Conservation (phyloP, 2,797 vertebrate genomes). For the Gymnothorax reevesii region DNA sequence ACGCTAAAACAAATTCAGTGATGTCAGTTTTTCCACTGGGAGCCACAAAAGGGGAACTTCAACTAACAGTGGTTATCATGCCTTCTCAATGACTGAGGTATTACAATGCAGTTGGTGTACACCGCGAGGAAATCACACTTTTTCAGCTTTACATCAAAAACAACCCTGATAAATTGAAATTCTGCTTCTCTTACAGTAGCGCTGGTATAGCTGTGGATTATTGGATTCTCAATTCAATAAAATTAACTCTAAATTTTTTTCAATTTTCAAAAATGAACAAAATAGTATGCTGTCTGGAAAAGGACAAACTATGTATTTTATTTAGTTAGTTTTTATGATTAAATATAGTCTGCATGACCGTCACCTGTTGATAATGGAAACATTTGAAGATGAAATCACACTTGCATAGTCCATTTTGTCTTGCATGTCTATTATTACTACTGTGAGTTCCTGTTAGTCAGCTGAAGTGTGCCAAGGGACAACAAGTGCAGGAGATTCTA, state of each 20-base stretch:
- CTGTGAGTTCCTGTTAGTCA: background rate
- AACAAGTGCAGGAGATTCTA: background rate
- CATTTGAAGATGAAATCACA: background rate
- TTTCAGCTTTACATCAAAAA: background rate
- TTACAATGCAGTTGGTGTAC: background rate
- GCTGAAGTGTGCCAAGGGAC: background rate
- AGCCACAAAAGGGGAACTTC: background rate
- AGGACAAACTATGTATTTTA: background rate
- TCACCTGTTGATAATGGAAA: background rate
- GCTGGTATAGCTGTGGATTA: no score
- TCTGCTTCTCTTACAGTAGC: background rate
- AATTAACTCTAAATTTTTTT: background rate
- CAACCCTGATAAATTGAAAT: background rate
- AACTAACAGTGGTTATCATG: background rate
- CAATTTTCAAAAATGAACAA: background rate
- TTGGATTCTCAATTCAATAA: background rate
- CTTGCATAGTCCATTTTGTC: no score
- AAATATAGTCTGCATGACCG: background rate
- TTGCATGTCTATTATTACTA: background rate
- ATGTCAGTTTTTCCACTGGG: constrained; percentile 13
- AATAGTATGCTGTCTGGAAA: background rate
- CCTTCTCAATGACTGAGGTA: background rate
- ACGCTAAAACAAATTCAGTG: constrained; percentile 1
- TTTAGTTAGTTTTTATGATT: background rate
- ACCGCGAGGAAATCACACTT: background rate